Percentiles rank a stretch among this genome's conserved stretches.
Conservation (phyloP, 2,113 vertebrate species). For the Climacteris rufus region DNA sequence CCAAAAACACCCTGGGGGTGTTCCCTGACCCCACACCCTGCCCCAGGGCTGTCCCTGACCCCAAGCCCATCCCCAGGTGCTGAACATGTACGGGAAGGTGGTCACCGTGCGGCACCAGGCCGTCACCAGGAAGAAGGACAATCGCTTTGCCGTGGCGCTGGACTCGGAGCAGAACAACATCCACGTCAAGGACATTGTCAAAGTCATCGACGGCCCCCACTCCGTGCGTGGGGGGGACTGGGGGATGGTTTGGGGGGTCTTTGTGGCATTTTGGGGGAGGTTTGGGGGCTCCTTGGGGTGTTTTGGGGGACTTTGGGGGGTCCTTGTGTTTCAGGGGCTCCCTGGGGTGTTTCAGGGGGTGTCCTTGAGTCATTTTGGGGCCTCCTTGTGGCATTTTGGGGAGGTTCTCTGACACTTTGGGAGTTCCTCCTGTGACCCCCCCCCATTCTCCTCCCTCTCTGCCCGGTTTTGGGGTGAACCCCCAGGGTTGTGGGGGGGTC, state of each 20-base stretch:
- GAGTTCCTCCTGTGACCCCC: no score
- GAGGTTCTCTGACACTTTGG: no score
- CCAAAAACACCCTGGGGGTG: no score
- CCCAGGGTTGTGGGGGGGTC: not conserved
- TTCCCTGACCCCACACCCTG: no score
- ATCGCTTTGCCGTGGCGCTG: constrained; percentile 89
- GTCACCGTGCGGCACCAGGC: constrained; percentile 91
- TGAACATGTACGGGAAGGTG: constrained; percentile 95
- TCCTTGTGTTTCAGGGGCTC: no score
- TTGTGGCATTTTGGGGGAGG: fast-evolving
- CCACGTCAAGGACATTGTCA: constrained; percentile 94
- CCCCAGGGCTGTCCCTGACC: no score
- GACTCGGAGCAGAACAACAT: constrained; percentile 98
- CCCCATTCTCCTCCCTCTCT: no score
- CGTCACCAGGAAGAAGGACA: constrained; percentile 91
- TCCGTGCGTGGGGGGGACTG: constrained; percentile 54
- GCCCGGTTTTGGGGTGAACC: no score
- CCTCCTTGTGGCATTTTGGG: not conserved
- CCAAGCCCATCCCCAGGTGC: constrained; percentile 68
- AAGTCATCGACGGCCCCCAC: constrained; percentile 94
- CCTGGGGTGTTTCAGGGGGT: not conserved
- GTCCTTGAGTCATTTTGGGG: no score
- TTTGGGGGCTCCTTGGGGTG: no score
- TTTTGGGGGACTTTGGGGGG: no score
- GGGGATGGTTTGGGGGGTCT: not conserved